Conservation (phyloP, 2,113 vertebrate species). For the Calidris pugnax region DNA sequence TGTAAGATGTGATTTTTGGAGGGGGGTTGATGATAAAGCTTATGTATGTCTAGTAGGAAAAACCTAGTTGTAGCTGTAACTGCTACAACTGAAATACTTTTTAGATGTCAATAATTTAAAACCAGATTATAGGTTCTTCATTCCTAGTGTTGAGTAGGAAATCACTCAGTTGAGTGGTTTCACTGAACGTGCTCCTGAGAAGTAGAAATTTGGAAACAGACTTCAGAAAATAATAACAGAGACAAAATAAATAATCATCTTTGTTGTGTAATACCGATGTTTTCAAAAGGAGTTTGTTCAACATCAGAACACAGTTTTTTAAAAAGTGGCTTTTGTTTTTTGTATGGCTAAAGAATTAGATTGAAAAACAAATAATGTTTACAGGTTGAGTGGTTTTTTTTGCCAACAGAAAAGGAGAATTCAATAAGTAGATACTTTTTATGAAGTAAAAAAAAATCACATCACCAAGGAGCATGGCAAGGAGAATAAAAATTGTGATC, state of each 20-base stretch:
- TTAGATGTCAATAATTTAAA: neutral
- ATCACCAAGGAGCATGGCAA: neutral
- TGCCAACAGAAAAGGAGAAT: neutral
- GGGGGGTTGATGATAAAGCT: neutral
- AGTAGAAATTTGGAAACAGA: neutral
- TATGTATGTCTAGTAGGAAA: neutral
- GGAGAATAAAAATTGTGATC: slow-evolving; percentile 14
- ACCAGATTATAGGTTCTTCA: neutral
- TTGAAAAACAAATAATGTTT: neutral
- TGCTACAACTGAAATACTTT: neutral
- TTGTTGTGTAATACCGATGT: neutral
- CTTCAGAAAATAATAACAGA: neutral
- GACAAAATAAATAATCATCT: neutral
- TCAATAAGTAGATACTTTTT: neutral
- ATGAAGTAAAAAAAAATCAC: neutral
- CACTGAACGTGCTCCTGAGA: neutral
- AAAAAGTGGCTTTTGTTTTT: neutral
- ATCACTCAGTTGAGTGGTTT: neutral
- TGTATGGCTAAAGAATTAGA: neutral
- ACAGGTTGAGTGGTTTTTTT: neutral
- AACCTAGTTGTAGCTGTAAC: neutral
- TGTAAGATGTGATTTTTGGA: neutral
- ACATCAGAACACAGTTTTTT: neutral
- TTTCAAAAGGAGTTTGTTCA: neutral
- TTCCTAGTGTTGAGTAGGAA: neutral